phyloP scores from a whole-genome alignment of 2,797 vertebrate genomes.

The Pseudomugil tenellus region DNA sequence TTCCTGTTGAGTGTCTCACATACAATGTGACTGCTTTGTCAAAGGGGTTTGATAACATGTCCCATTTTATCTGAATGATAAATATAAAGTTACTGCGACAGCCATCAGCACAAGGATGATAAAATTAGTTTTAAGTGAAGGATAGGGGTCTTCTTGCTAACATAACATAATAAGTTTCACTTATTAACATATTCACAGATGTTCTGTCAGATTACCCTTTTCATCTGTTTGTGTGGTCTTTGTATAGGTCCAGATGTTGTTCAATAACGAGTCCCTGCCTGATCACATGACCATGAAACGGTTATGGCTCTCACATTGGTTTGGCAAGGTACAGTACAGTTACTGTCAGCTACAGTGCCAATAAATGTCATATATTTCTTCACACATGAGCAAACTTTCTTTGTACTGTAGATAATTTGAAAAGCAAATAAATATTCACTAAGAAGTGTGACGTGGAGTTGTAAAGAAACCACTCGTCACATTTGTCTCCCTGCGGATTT shows the following conservation, averaged over 20 bases:
- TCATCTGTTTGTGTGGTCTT: slow-evolving; percentile 61
- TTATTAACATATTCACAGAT: slow-evolving; percentile 1
- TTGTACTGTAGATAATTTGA: background rate
- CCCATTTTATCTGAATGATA: background rate
- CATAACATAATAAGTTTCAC: background rate
- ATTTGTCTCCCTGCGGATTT: background rate
- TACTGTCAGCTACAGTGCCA: slow-evolving; percentile 21
- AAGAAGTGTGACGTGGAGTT: background rate
- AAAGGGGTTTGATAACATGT: background rate
- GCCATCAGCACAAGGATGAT: background rate
- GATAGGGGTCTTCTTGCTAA: background rate
- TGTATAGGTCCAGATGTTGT: slow-evolving; percentile 92
- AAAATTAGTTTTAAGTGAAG: background rate
- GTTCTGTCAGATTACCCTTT: background rate
- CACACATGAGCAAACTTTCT: slow-evolving; percentile 5
- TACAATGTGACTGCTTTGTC: background rate
- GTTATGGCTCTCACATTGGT: slow-evolving; percentile 96
- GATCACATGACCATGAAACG: slow-evolving; percentile 99
- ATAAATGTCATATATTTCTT: slow-evolving; percentile 24
- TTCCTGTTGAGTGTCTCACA: background rate
- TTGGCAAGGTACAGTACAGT: slow-evolving; percentile 88
- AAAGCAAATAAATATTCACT: background rate
- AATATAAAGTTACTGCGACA: background rate
- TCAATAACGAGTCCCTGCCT: slow-evolving; percentile 91
- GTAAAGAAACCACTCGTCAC: background rate